Conservation (phyloP, 2,797 vertebrate genomes). For the Helarctos malayanus region DNA sequence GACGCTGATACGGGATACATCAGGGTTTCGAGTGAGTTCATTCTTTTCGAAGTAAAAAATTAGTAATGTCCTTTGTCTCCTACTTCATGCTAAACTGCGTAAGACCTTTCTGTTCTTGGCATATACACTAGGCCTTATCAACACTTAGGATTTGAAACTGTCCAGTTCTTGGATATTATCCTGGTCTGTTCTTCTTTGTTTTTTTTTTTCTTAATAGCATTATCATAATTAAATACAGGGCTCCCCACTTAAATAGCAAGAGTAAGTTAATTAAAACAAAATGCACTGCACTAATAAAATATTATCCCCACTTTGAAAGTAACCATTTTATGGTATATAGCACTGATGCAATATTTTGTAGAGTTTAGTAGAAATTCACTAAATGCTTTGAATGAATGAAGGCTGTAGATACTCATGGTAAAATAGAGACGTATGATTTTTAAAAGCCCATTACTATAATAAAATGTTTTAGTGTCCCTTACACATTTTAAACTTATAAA, state of each 20-base stretch:
- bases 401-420: not conserved
- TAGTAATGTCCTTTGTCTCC: not conserved
- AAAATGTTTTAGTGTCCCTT: not conserved
- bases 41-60: not conserved
- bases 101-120: not conserved
- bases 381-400: not conserved
- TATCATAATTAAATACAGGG: not conserved
- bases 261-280: not conserved
- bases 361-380: not conserved
- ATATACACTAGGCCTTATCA: not conserved
- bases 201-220: not conserved
- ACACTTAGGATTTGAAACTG: conserved; percentile 17
- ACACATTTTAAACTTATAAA: conserved; percentile 18
- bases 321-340: not conserved
- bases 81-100: not conserved
- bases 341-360: not conserved
- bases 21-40: not conserved
- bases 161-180: not conserved
- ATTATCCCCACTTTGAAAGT: not conserved
- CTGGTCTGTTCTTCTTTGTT: not conserved
- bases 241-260: not conserved
- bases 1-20: not conserved
- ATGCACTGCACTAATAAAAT: not conserved
- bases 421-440: conserved; percentile 40
- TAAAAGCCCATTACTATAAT: not conserved